Evolutionary conservation across 2,113 vertebrate species (phyloP), one percentile per base, ranked within the genome.

Genomic region (Cricetomys ansorgei): DNA sequence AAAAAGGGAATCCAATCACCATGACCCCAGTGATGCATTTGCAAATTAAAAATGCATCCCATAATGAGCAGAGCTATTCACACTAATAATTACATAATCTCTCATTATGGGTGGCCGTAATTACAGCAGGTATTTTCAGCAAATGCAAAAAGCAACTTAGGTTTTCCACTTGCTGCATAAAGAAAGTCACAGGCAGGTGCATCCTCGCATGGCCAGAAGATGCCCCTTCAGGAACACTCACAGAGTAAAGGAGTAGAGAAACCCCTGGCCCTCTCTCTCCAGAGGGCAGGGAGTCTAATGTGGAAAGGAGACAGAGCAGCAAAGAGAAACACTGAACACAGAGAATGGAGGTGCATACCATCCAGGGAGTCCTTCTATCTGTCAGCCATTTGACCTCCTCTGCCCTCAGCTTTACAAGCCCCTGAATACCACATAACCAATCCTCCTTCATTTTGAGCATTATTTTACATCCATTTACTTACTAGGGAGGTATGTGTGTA

Each of bases 1-100:
- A 97, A 96, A 79, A 97, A 94, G 95, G 96, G 97, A 98, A 97
- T 96, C 91, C 86, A 96, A 98, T 97, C 87, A 86, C 83, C 62
- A 43, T 94, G 96, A 81, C 94, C 69, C 96, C 76, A 86, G 92
- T 85, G 96, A 95, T 64, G 94, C 93, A 92, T 97, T 98, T 95
- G 88, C 90, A 94, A 98, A 98, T 98, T 98, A 98, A 98, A 98
- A 98, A 98, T 98, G 93, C 96, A 93, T 97, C 98, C 97, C 94
- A 77, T 98, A 95, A 98, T 94, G 97, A 95, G 97, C 96, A 96
- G 97, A 97, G 97, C 59, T 94, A 97, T 97, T 98, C 98, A 98
- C 98, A 98, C 98, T 98, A 98, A 98, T 98, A 98, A 99, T 98
- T 98, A 98, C 96, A 98, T 48, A 96, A 97, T 96, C 98, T 96